These are phyloP conservation scores for Rhinatrema bivittatum DNA, from an alignment of 2,797 vertebrate genomes.

Conservation along the genomic window DNA sequence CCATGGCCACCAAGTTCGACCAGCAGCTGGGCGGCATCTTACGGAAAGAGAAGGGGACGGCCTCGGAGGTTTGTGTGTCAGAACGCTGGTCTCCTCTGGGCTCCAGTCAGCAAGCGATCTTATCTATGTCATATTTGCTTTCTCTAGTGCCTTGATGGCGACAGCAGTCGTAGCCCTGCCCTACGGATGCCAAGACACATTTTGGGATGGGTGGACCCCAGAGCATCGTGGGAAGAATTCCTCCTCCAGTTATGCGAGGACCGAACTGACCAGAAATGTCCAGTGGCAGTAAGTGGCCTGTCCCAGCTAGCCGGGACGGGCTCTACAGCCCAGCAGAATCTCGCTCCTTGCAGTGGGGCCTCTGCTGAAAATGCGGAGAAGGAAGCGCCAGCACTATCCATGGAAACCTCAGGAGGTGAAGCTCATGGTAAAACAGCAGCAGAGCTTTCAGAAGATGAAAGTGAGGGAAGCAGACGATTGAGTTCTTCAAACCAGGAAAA, in stretches of 20 bases:
- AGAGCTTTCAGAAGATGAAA: no score
- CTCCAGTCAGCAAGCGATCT: no score
- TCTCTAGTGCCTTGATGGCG: not conserved
- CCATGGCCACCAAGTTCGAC: constrained; percentile 67
- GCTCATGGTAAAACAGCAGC: no score
- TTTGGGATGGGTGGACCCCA: constrained; percentile 67
- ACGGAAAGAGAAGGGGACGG: constrained; percentile 48
- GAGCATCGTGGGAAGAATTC: constrained; percentile 66
- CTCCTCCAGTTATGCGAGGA: constrained; percentile 31
- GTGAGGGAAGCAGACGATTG: no score
- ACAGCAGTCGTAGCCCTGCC: not conserved
- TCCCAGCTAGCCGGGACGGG: accelerated
- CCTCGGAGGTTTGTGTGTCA: constrained; percentile 32
- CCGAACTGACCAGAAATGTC: not conserved
- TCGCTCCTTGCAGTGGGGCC: no score
- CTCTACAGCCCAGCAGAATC: not conserved
- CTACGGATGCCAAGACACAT: constrained; percentile 46
- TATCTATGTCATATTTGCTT: not conserved
- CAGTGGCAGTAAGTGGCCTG: accelerated
- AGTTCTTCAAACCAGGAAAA: no score
- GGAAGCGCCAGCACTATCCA: accelerated
- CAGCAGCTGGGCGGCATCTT: constrained; percentile 58
- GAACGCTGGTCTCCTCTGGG: no score
- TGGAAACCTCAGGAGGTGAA: no score
- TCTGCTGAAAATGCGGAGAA: accelerated